A percentile compares a stretch with the other conserved stretches of the same genome.
Evolutionary conservation across 2,888 invertebrate genomes (phyloP).

Genomic region (Saturnia japonica): DNA sequence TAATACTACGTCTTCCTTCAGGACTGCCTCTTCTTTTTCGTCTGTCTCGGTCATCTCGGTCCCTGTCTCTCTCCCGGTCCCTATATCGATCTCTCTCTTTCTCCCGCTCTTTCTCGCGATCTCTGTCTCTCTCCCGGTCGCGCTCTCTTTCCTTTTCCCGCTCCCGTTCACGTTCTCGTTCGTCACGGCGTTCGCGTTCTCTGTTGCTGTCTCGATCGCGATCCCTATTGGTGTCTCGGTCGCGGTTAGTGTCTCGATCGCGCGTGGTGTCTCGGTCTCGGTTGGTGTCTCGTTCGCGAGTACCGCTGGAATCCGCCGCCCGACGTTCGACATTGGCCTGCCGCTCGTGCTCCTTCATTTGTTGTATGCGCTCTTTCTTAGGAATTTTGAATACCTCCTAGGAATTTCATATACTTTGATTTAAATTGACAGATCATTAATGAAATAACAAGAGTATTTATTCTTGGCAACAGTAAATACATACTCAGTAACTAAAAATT

Average conservation of each 20-base stretch:
- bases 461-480: neutral
- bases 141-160: constrained; percentile 50
- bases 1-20: constrained; percentile 71
- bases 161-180: constrained; percentile 53
- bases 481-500: neutral
- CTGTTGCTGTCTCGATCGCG: constrained; percentile 41
- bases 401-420: constrained; percentile 24
- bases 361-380: constrained; percentile 95
- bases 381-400: constrained; percentile 92
- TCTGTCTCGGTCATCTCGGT: constrained; percentile 65
- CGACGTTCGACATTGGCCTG: constrained; percentile 87
- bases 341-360: constrained; percentile 97
- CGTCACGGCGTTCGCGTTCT: constrained; percentile 49
- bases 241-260: constrained; percentile 44
- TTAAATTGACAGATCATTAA: neutral
- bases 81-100: constrained; percentile 59
- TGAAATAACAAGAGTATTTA: neutral
- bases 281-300: constrained; percentile 62
- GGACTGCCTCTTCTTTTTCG: constrained; percentile 72
- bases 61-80: constrained; percentile 56
- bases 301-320: constrained; percentile 73
- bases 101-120: constrained; percentile 48
- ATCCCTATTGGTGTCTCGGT: constrained; percentile 51
- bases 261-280: constrained; percentile 52
- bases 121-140: constrained; percentile 47